These are phyloP conservation scores for Drosophila prosaltans DNA, from an alignment of 1,140 invertebrate genomes.

Conservation along the genomic window DNA sequence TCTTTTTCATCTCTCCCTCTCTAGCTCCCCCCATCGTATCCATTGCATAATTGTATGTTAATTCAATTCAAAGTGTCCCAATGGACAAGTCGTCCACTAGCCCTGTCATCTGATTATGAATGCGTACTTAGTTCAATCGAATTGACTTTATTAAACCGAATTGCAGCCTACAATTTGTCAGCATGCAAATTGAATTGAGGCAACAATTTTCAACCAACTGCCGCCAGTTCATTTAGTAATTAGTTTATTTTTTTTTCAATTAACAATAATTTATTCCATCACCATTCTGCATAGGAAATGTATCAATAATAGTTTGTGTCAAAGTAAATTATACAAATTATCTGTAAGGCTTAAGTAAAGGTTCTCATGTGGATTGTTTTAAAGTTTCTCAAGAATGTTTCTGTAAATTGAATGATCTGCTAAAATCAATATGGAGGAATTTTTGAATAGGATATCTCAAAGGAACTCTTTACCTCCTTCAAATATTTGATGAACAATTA, in stretches of 20 bases:
- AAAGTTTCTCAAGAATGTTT: too few species aligned
- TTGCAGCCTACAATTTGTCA: conserved; percentile 33
- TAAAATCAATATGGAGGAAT: too few species aligned
- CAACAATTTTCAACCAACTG: conserved; percentile 31
- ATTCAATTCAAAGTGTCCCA: conserved; percentile 33
- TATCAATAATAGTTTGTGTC: neutral
- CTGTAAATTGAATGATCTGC: too few species aligned
- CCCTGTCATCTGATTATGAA: conserved; percentile 47
- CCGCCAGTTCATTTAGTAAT: conserved; percentile 45
- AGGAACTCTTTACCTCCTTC: too few species aligned
- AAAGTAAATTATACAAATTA: neutral
- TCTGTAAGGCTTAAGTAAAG: too few species aligned
- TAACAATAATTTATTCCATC: neutral
- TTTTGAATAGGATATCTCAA: too few species aligned
- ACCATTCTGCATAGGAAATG: neutral
- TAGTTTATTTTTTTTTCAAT: conserved; percentile 30
- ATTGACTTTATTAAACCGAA: conserved; percentile 35
- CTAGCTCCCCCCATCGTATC: neutral
- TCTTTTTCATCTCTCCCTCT: conserved; percentile 8
- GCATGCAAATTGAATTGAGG: conserved; percentile 53
- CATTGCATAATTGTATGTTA: conserved; percentile 20
- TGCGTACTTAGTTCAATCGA: conserved; percentile 44
- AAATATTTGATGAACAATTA: too few species aligned
- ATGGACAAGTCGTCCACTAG: conserved; percentile 5
- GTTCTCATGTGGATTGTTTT: too few species aligned